phyloP scores from a whole-genome alignment of 2,888 invertebrate genomes.

The Gandaritis pyraliata region DNA sequence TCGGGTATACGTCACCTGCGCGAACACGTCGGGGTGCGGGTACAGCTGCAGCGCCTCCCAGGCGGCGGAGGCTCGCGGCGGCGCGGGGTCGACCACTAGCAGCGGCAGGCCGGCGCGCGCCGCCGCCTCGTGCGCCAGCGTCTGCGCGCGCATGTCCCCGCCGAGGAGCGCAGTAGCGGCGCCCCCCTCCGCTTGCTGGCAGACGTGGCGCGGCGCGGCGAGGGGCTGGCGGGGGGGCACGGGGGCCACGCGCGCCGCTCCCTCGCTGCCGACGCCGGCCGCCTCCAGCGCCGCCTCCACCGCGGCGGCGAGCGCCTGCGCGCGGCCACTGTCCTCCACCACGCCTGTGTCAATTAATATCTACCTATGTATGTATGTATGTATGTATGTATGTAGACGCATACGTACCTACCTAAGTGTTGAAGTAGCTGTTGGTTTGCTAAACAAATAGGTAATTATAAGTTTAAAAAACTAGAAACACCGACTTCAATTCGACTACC shows the following conservation, averaged over 20 bases:
- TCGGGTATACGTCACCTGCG: conserved; percentile 32
- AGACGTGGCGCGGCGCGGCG: conserved; percentile 46
- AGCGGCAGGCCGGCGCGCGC: conserved; percentile 64
- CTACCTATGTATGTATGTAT: not conserved
- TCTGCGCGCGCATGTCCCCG: conserved; percentile 46
- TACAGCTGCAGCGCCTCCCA: conserved; percentile 62
- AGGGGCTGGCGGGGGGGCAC: conserved; percentile 43
- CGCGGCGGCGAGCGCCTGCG: conserved; percentile 38
- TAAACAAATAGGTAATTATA: too few relatives aligned
- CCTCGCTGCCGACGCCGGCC: conserved; percentile 5
- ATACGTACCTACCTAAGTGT: not conserved
- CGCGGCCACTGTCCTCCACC: conserved; percentile 40
- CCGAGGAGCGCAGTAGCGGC: conserved; percentile 42
- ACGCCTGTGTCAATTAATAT: conserved; percentile 5
- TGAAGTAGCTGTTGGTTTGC: too few relatives aligned
- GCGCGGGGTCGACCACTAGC: conserved; percentile 55
- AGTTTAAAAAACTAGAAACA: too few relatives aligned
- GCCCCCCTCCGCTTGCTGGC: conserved; percentile 37
- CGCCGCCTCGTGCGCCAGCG: conserved; percentile 58
- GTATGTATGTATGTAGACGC: too few relatives aligned
- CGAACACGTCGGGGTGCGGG: conserved; percentile 59
- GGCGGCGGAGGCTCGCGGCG: conserved; percentile 46
- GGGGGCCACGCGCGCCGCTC: conserved; percentile 44
- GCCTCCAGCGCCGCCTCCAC: conserved; percentile 22
- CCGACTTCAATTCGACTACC: too few relatives aligned